Evolutionary conservation across 2,888 invertebrate species (phyloP), one percentile per base, ranked within the genome.

Genomic region (Candidula unifasciata): DNA sequence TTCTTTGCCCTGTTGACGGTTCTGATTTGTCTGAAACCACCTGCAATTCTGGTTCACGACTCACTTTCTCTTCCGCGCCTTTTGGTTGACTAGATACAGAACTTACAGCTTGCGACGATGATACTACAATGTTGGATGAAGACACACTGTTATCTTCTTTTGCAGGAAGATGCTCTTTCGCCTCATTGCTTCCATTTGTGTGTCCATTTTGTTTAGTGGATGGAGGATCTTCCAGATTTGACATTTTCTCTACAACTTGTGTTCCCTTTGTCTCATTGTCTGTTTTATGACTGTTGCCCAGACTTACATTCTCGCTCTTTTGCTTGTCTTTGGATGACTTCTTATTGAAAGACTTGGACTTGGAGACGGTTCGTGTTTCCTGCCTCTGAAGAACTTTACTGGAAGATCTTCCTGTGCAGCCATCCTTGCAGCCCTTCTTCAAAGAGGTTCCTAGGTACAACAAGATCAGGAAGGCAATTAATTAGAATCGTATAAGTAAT

Each of bases 391-490:
- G 27, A 33, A 68, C 69, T 69, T 69, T 80, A 24, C 54, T 33
- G 44, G 80, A 57, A 35, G 33, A 27, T 21, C 30, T 54, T 6
- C 30, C 30, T 30, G 52, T 52, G 21, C 54, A 21, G 8, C 71
- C 81, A 71, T 81, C 57, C 16, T 71, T 73, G 60, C 60, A 37
- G 33, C 57, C 37, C 24, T 81, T 81, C 27, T 73, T 81, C 8
- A 73, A 57, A 30, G 81, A 60, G 30, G 73, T 30, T 35, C 57
- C 81, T 81, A 60, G 35, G 27, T 16, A 74, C 3, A 2, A n/a
- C 44, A 52, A 52, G 27, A 74, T 27, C 27, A 74, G 27, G 3
- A 74, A 44, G 10, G n/a, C n/a, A n/a, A n/a, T n/a, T n/a, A 44
- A 44, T 44, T 44, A 44, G 44, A 1, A 44, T 44, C 13, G 44